A percentile compares a stretch with the other conserved stretches of the same genome.
phyloP scores from a whole-genome alignment of 1,140 invertebrate species.

The Polyergus mexicanus region DNA sequence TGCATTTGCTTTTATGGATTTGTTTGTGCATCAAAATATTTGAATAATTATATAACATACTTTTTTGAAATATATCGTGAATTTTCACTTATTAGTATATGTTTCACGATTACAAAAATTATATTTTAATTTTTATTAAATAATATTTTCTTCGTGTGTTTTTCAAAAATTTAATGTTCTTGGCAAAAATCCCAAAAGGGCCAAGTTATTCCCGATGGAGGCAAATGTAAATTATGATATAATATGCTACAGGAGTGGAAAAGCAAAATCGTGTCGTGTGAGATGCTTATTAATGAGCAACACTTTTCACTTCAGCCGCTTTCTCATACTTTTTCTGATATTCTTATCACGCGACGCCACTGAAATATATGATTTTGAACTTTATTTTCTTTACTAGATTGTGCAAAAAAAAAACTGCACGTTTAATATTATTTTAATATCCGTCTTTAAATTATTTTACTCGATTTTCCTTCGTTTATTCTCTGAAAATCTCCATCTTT shows the following conservation, averaged over 20 bases:
- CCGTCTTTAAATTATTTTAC: not conserved
- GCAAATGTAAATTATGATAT: slow-evolving; percentile 38
- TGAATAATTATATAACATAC: no score
- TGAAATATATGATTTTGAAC: slow-evolving; percentile 30
- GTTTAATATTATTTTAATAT: slow-evolving; percentile 17
- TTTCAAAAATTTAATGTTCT: not conserved
- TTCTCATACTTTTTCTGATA: slow-evolving; percentile 12
- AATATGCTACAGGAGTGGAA: slow-evolving; percentile 26
- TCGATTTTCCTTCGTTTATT: not conserved
- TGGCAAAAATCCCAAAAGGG: slow-evolving; percentile 1
- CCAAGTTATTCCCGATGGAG: slow-evolving; percentile 12
- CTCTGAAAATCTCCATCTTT: not conserved
- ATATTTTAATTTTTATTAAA: no score
- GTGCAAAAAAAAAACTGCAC: not conserved
- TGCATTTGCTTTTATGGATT: no score
- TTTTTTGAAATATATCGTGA: no score
- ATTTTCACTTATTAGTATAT: no score
- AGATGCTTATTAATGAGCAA: slow-evolving; percentile 51
- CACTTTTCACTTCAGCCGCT: slow-evolving; percentile 30
- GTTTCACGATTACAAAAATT: no score
- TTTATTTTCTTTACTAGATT: slow-evolving; percentile 5
- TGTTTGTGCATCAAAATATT: no score
- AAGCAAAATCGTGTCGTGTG: slow-evolving; percentile 53
- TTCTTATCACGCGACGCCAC: slow-evolving; percentile 1
- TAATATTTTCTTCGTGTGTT: no score